Base-by-base conservation (phyloP, 1,140 invertebrate species). In the Stratiolaelaps scimitus region DNA sequence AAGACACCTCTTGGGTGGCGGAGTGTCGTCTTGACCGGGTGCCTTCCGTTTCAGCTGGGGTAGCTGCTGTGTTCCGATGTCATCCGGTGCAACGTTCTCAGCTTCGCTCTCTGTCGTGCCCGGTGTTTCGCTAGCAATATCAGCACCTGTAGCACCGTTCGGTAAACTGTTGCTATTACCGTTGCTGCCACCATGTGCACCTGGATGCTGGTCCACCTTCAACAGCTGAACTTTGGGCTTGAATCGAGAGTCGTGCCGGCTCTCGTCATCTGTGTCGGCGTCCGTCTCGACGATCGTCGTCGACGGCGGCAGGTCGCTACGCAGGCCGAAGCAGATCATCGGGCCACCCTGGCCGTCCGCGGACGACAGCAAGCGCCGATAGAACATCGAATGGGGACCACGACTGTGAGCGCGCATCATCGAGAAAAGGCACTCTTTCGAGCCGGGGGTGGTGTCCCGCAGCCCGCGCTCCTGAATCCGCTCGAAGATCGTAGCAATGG, bases 331-430 rank as follows among this genome's bases (percentile, higher is more conserved):
- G 26, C 53, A 60, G 4, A 60, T 34, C 34, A 10, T 40, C 4
- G 34, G 34, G 34, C 5, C 34, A 40, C 34, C 34, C 34, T 40
- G 34, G 10, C 34, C 34, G 34, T 40, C 34, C 10, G 34, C 34
- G 4, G 34, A 10, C 10, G 10, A 40, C 34, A 40, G 34, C 34
- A 40, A 10, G 10, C 34, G 34, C 15, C 53, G 53, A 60, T 20
- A 60, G 34, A 60, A 60, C 53, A 60, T 34, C 15, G 53, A 60
- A 26, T 60, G 26, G 17, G 26, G 53, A 26, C n/a, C 20, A 60
- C 53, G 53, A 60, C 53, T 60, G 53, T 60, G 53, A 10, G 53
- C 53, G 26, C 53, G 53, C 53, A 60, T 29, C 53, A 20, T 60
- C 26, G 53, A 60, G 26, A 26, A 29, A 17, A 60, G 53, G 34